phyloP scores from a whole-genome alignment of 2,113 vertebrate species.

The Probosciger aterrimus region DNA sequence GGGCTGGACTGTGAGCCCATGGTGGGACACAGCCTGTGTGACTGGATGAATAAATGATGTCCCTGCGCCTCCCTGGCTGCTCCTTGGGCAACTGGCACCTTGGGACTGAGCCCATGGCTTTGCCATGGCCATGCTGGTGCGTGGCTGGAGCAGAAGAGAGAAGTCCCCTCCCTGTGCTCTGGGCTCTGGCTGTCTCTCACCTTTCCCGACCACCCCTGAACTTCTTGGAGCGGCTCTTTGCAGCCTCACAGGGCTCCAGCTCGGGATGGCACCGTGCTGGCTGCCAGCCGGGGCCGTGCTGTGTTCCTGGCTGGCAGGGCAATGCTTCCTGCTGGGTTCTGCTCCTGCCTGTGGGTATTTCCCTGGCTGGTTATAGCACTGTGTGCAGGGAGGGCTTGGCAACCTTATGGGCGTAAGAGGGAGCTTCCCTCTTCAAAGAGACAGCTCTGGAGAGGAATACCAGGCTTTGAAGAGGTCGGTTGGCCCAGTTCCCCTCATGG shows the following conservation, averaged over 20 bases:
- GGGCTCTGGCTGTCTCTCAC: background rate
- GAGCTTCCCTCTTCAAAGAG: background rate
- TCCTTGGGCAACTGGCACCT: background rate
- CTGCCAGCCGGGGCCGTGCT: background rate
- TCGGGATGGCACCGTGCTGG: fast-evolving
- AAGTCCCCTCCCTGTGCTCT: fast-evolving
- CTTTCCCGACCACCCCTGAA: background rate
- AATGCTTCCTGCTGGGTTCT: background rate
- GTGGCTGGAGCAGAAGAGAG: background rate
- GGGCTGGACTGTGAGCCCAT: background rate
- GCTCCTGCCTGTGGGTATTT: background rate
- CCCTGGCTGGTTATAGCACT: background rate
- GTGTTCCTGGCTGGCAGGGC: background rate
- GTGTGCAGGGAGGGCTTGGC: background rate
- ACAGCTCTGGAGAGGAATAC: background rate
- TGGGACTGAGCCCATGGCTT: fast-evolving
- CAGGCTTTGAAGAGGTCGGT: background rate
- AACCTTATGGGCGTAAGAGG: fast-evolving
- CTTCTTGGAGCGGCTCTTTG: background rate
- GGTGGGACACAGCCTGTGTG: background rate
- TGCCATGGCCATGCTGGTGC: background rate
- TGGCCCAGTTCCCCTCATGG: fast-evolving
- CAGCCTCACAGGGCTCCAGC: fast-evolving
- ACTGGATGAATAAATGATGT: background rate
- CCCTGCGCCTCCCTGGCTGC: background rate